Conservation (phyloP, 2,888 invertebrate species). For the Sthenelais limicola region DNA sequence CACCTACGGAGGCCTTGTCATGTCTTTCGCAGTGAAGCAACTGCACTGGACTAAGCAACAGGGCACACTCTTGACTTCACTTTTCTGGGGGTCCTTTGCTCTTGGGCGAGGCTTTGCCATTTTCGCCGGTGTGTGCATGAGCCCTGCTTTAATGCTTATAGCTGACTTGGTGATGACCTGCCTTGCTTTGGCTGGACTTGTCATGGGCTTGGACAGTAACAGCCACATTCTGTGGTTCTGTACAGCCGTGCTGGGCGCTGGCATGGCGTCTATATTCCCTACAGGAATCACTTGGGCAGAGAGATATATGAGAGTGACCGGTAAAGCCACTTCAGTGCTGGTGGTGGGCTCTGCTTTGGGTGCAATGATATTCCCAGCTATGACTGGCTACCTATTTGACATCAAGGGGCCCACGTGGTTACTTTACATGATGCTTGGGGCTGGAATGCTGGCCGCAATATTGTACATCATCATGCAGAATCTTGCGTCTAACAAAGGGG, state of each 20-base stretch:
- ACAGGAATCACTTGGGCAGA: conserved; percentile 73
- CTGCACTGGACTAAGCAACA: conserved; percentile 64
- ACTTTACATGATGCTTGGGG: conserved; percentile 67
- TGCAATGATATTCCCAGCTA: conserved; percentile 71
- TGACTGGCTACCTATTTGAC: conserved; percentile 70
- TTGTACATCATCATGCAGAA: conserved; percentile 68
- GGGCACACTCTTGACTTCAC: conserved; percentile 71
- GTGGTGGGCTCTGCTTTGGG: conserved; percentile 72
- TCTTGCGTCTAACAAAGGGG: conserved; percentile 62
- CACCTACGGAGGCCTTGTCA: conserved; percentile 72
- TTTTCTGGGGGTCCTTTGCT: conserved; percentile 74
- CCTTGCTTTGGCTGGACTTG: conserved; percentile 63
- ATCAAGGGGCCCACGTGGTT: conserved; percentile 65
- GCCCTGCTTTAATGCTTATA: conserved; percentile 70
- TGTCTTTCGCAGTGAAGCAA: conserved; percentile 69
- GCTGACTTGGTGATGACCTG: conserved; percentile 65
- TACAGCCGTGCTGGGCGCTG: conserved; percentile 71
- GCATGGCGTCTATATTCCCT: conserved; percentile 74
- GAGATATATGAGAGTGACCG: conserved; percentile 71
- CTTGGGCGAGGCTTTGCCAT: conserved; percentile 72
- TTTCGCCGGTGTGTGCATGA: conserved; percentile 69
- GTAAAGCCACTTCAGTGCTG: conserved; percentile 73
- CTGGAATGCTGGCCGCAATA: conserved; percentile 59
- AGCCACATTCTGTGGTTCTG: conserved; percentile 67
- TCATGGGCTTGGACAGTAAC: conserved; percentile 53